Base-by-base conservation (phyloP, 2,113 vertebrate species). In the Pelmatolapia mariae region DNA sequence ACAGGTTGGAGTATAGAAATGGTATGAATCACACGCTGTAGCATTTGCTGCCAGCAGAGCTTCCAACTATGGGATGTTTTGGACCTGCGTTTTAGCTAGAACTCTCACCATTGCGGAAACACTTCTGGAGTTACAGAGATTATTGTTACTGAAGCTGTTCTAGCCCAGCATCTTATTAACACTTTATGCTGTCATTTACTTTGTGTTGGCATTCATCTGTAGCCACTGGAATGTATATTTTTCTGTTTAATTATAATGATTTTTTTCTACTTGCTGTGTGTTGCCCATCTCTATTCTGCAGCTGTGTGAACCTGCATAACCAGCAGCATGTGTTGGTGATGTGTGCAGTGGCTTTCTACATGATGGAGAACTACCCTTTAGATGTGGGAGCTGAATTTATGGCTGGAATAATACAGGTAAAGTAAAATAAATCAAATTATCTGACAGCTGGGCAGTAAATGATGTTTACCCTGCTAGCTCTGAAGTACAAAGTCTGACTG, bases 351-450 rank as follows among this genome's bases (percentile, higher is more conserved):
- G 98, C 99, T 3, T 99, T 99, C 95, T 99, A 99, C 95, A 97
- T 99, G 96, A 98, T 99, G 0, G 98, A 99, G 95, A 99, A 99
- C 94, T 99, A 99, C 79, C 98, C 98, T 4, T 95, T 98, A 90
- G 99, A 99, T 84, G 98, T 99, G 3, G 99, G 98, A 10, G 94
- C 98, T 3, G 98, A 99, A 80, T 99, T 99, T 73, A 99, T 98
- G 53, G 97, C 98, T 2, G 97, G 97, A 66, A 89, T 99, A 45
- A 98, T 99, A 89, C 99, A 99, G 98, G 99, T 99, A 93, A 43
- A 10, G 9, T 11, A 13, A 19, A 7, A n/a, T 10, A 56, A n/a
- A 54, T 22, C 5, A 12, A 73, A 33, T 40, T 13, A 50, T 52
- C 45, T 33, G 73, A 33, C 73, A 52, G 19, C 13, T 18, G 12